These are phyloP conservation scores for Drosophila bipectinata DNA, from an alignment of 1,140 invertebrate genomes.

Conservation along the genomic window DNA sequence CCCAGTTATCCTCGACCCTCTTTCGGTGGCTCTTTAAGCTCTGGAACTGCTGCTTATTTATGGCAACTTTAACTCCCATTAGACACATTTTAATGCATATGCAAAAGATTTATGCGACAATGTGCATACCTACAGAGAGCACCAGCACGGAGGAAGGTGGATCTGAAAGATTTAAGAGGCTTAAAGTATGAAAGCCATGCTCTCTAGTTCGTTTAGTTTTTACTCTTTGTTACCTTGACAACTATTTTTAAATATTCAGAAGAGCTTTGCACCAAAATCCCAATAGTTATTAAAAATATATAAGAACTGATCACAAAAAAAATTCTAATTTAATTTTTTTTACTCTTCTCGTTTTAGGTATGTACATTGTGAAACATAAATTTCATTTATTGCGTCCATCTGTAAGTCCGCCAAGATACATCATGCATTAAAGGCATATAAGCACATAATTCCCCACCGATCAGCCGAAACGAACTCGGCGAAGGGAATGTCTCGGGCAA, in stretches of 20 bases:
- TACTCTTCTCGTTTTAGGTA: slow-evolving; percentile 63
- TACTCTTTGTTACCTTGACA: neutral
- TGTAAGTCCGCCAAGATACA: slow-evolving; percentile 53
- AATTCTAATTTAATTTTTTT: slow-evolving; percentile 40
- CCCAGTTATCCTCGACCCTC: slow-evolving; percentile 1
- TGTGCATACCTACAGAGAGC: slow-evolving; percentile 36
- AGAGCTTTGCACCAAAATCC: neutral
- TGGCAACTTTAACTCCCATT: slow-evolving; percentile 74
- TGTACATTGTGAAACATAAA: slow-evolving; percentile 66
- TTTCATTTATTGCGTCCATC: slow-evolving; percentile 63
- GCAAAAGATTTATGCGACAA: slow-evolving; percentile 62
- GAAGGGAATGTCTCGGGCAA: slow-evolving; percentile 60
- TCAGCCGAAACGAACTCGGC: slow-evolving; percentile 35
- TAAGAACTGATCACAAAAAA: slow-evolving; percentile 2
- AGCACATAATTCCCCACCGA: slow-evolving; percentile 45
- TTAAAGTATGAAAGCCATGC: neutral
- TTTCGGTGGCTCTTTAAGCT: slow-evolving; percentile 28
- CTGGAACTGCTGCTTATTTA: slow-evolving; percentile 65
- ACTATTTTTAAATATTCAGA: neutral
- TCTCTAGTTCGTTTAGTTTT: neutral
- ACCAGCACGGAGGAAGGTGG: slow-evolving; percentile 2
- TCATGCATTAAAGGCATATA: slow-evolving; percentile 20
- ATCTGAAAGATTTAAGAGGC: slow-evolving; percentile 4
- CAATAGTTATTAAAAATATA: neutral
- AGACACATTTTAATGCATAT: slow-evolving; percentile 79